phyloP scores from a whole-genome alignment of 2,888 invertebrate genomes.

The Notocelia uddmanniana region DNA sequence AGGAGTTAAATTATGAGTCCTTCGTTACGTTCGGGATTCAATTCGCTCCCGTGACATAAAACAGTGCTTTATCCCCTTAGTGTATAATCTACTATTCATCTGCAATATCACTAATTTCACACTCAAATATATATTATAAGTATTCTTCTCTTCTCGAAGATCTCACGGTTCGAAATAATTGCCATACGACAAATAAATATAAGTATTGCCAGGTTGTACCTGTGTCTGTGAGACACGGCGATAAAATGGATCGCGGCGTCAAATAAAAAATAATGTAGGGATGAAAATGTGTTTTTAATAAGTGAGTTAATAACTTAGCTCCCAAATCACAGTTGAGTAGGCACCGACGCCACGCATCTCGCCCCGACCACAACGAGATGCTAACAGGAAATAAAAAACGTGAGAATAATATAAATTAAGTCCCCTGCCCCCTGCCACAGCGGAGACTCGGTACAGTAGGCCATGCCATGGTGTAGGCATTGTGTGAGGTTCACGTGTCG shows the following conservation, averaged over 20 bases:
- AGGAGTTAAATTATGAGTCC: no score
- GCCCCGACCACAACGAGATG: conserved; percentile 57
- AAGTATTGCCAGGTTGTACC: conserved; percentile 19
- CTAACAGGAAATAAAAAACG: conserved; percentile 81
- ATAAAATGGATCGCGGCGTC: conserved; percentile 23
- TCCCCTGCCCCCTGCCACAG: conserved; percentile 49
- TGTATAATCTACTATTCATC: no score
- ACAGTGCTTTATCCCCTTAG: no score
- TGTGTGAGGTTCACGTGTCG: no score
- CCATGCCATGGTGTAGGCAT: no score
- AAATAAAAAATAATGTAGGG: conserved; percentile 16
- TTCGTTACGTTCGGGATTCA: no score
- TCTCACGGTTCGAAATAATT: no score
- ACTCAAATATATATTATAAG: no score
- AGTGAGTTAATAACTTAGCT: conserved; percentile 37
- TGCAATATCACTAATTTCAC: no score
- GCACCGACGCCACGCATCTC: conserved; percentile 41
- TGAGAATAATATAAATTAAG: conserved; percentile 84
- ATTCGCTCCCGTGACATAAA: no score
- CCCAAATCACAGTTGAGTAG: conserved; percentile 36
- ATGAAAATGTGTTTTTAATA: conserved; percentile 27
- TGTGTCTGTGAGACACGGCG: conserved; percentile 12
- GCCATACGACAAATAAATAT: no score
- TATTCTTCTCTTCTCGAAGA: no score
- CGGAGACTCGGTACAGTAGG: conserved; percentile 23